Base-by-base conservation (phyloP, 2,888 invertebrate species). In the Dynastes grantii region DNA sequence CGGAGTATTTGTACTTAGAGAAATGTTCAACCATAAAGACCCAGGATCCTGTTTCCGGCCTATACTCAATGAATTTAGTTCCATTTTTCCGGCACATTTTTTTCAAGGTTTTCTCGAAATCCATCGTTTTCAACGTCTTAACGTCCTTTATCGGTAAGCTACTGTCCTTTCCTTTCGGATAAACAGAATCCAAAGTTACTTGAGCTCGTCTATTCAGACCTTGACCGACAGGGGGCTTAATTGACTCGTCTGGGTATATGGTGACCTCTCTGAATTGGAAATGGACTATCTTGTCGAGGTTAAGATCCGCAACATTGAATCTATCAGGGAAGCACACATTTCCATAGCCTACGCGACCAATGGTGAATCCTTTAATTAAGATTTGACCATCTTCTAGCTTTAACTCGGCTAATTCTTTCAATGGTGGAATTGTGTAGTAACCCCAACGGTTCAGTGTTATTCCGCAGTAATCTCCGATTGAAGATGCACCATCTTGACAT, bases 41-140 rank as follows among this genome's bases (percentile, higher is more conserved):
- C 98, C 99, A 99, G 76, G 98, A 97, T 37, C 99, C 99, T 1
- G 97, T 97, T 87, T 96, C 96, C 0, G 98, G 96, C 0, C 97
- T 92, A 89, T 98, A 99, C 86, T 99, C 98, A 4, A 98, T 92
- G 88, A 99, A 99, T 76, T 94, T 93, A 0, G 97, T 97, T 81
- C 94, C 95, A 88, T 98, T 95, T 84, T 95, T 96, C 81, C 94
- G 93, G 79, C 97, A 96, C 0, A 95, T 95, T 40, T 93, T 92
- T 22, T 97, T 94, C 78, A 99, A 89, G 86, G 96, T 96, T 6
- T 93, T 94, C 83, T 96, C 94, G 89, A 96, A 99, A 85, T 95
- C 94, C 92, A 97, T 94, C 77, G 93, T 92, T 2, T 92, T 88
- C 13, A 98, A 89, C 76, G 93, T 92, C 16, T 94, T 92, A 0